A percentile compares a stretch with the other conserved stretches of the same genome.
Conservation (phyloP, 1,140 invertebrate genomes). For the Sycobia sp. region DNA sequence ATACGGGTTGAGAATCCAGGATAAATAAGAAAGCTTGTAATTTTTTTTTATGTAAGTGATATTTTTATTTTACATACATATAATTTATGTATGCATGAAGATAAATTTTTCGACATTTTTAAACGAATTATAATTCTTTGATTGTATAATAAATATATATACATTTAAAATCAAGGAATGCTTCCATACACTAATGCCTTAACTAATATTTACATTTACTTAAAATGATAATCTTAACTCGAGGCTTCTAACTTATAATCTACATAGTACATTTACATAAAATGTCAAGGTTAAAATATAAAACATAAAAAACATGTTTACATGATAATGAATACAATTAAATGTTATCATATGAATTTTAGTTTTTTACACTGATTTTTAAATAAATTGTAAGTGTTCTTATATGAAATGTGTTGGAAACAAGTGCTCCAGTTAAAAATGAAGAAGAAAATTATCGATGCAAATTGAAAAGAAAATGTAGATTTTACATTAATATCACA, state of each 20-base stretch:
- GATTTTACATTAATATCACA: conserved; percentile 28
- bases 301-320: too few species aligned
- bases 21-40: not conserved
- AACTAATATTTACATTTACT: conserved; percentile 23
- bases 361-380: too few species aligned
- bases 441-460: too few species aligned
- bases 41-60: conserved; percentile 7
- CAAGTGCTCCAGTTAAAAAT: too few species aligned
- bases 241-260: conserved; percentile 22
- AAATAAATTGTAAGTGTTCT: too few species aligned
- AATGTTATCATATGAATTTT: not conserved
- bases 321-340: not conserved
- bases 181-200: conserved; percentile 26
- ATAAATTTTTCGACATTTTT: too few species aligned
- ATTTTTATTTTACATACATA: conserved; percentile 24
- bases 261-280: not conserved
- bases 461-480: too few species aligned
- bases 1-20: too few species aligned
- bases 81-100: conserved; percentile 8
- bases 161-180: conserved; percentile 19
- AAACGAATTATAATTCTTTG: conserved; percentile 2
- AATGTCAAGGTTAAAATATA: too few species aligned
- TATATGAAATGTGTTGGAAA: too few species aligned
- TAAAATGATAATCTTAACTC: conserved; percentile 17
- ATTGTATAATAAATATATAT: conserved; percentile 38